These are phyloP conservation scores for Megalurothrips usitatus DNA, from an alignment of 2,888 invertebrate genomes.

Conservation along the genomic window DNA sequence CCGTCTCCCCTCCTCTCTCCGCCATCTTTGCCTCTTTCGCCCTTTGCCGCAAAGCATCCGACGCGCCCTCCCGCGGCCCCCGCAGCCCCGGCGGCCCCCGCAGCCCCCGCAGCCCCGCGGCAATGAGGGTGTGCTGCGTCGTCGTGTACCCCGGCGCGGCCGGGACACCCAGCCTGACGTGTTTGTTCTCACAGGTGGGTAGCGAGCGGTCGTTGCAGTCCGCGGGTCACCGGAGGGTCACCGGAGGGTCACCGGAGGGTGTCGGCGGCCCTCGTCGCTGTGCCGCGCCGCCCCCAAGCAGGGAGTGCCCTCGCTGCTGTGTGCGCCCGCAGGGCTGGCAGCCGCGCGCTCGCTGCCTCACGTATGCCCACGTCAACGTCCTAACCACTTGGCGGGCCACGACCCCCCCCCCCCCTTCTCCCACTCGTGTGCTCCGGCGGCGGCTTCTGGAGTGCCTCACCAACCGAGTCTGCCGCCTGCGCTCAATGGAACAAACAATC, in stretches of 20 bases:
- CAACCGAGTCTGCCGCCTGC: not conserved
- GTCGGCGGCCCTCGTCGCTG: too few species aligned
- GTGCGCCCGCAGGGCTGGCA: too few species aligned
- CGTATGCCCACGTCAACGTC: not conserved
- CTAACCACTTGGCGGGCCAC: too few species aligned
- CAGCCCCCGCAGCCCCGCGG: not conserved
- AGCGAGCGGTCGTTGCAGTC: too few species aligned
- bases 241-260: too few species aligned
- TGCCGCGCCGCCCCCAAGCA: too few species aligned
- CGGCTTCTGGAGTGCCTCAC: not conserved
- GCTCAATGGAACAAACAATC: not conserved
- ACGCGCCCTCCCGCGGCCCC: not conserved
- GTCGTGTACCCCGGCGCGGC: too few species aligned
- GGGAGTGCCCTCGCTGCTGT: too few species aligned
- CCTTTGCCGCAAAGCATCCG: not conserved
- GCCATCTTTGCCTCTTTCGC: not conserved
- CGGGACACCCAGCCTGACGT: too few species aligned
- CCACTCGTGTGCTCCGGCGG: not conserved
- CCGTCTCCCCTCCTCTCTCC: not conserved
- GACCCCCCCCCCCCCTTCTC: not conserved
- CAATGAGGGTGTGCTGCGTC: not conserved
- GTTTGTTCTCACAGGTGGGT: too few species aligned
- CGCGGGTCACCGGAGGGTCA: too few species aligned
- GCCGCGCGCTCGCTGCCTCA: not conserved
- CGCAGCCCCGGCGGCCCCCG: not conserved